Evolutionary conservation across 2,113 vertebrate species (phyloP).

Genomic region (Empidonax traillii): DNA sequence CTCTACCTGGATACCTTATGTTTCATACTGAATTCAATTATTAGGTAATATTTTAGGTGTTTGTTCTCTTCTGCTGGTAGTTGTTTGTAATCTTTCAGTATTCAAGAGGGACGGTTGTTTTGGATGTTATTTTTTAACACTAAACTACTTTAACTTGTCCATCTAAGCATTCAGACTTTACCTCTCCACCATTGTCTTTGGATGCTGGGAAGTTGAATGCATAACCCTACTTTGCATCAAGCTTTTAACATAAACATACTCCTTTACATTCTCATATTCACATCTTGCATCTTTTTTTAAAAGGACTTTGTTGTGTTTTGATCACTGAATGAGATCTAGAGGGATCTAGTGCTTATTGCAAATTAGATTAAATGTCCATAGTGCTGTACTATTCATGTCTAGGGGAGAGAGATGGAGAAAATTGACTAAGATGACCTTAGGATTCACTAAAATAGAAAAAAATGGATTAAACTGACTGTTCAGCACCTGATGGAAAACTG

Average conservation of each 20-base stretch:
- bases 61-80: neutral
- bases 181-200: neutral
- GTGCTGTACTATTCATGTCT: neutral
- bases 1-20: neutral
- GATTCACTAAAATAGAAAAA: neutral
- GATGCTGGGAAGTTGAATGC: neutral
- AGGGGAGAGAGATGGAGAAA: neutral
- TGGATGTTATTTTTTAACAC: neutral
- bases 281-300: neutral
- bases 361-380: neutral
- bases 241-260: neutral
- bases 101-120: neutral
- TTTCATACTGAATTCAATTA: neutral
- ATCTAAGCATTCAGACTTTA: neutral
- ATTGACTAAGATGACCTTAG: neutral
- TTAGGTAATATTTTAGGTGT: neutral
- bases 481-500: neutral
- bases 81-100: neutral
- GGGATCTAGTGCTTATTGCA: neutral
- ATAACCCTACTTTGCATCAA: neutral
- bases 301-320: neutral
- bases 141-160: neutral
- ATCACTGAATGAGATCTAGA: neutral
- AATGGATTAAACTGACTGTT: neutral
- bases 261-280: neutral